A percentile compares a stretch with the other conserved stretches of the same genome.
Evolutionary conservation across 2,113 vertebrate species (phyloP).

Genomic region (Gracilinanus agilis): DNA sequence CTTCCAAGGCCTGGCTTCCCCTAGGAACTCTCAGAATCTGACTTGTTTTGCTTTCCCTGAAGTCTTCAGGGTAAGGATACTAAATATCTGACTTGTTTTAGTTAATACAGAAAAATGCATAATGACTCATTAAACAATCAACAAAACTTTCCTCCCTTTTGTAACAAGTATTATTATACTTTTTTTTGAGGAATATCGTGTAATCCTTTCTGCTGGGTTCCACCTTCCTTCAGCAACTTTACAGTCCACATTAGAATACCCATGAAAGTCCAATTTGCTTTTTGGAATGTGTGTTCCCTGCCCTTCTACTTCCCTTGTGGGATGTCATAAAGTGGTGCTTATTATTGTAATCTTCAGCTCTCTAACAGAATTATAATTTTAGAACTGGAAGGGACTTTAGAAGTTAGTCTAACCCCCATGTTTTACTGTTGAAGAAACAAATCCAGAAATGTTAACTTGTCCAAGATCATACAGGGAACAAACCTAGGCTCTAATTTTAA

Average conservation of each 20-base stretch:
- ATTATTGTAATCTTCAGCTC: too few relatives aligned
- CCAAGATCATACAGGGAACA: neutral
- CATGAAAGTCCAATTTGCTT: neutral
- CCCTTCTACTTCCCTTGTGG: neutral
- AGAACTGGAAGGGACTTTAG: neutral
- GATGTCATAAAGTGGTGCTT: too few relatives aligned
- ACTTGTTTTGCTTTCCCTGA: neutral
- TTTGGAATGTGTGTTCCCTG: neutral
- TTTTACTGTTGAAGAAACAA: neutral
- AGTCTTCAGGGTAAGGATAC: neutral
- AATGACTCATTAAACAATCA: neutral
- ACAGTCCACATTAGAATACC: neutral
- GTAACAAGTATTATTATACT: neutral
- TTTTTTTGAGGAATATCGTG: neutral
- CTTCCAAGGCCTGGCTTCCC: neutral
- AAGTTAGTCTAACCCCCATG: neutral
- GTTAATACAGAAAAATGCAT: neutral
- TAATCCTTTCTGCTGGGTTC: neutral
- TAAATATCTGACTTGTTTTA: neutral
- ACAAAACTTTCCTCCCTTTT: neutral
- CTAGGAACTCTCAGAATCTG: neutral
- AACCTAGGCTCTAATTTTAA: too few relatives aligned
- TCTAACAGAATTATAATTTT: too few relatives aligned
- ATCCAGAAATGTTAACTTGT: neutral
- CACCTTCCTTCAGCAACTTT: neutral